Evolutionary conservation across 2,888 invertebrate genomes (phyloP), one percentile per base, ranked within the genome.

Genomic region (Orthonychiurus folsomi): DNA sequence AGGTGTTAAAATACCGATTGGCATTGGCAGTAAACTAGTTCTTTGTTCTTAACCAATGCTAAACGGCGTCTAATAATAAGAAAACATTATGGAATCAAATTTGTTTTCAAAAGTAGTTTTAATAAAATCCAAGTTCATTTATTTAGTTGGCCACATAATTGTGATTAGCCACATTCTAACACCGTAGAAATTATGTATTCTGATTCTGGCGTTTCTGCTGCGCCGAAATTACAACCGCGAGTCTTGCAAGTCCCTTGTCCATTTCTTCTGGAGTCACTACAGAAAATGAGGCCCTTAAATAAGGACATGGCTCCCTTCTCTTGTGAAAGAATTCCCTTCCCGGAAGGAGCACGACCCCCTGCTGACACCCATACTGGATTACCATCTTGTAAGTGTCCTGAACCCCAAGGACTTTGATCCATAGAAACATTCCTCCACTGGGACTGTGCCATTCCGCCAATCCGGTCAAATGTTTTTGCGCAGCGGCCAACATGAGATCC

Each of bases 381-480:
- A 89, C 83, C 84, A 89, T 84, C 62, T 84, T 82, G 76, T 84
- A 84, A 1, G 88, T 86, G 74, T 89, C 88, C 1, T 81, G 78
- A 0, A 89, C 80, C 0, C 82, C 85, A 2, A 78, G 78, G 0
- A 88, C 83, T 72, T 83, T 82, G 58, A 88, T 78, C 89, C 89
- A 90, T 50, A 88, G 80, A 77, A 89, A 89, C 80, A 89, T 84
- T 0, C 89, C 89, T 1, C 86, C 88, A 2, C 78, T 76, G 0
- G 90, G 89, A 24, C 80, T 75, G 0, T 77, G 74, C 83, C 86
- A 88, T 63, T 85, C 84, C 1, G 83, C 85, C 2, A 87, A 75
- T 56, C 83, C 84, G 72, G 71, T 76, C 23, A 85, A 77, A 75
- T 85, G 80, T 73, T 81, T 82, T 2, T 82, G 78, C 68, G 86